phyloP scores from a whole-genome alignment of 2,888 invertebrate species.

The Plagiodera versicolora region DNA sequence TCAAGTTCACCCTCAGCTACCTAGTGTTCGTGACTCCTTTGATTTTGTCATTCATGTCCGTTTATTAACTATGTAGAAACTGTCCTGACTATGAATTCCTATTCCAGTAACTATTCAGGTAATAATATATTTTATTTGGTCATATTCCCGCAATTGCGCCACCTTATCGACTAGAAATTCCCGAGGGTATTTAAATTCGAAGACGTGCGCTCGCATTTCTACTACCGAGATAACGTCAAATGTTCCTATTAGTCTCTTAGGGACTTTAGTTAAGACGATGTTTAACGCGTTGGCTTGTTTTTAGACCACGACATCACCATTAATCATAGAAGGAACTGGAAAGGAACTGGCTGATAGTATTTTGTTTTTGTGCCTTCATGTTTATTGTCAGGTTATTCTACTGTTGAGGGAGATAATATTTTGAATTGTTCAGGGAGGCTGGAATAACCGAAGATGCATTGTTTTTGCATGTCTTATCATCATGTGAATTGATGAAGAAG shows the following conservation, averaged over 20 bases:
- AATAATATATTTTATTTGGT: slow-evolving; percentile 52
- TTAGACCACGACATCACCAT: slow-evolving; percentile 35
- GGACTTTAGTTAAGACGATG: slow-evolving; percentile 45
- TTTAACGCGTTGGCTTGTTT: slow-evolving; percentile 35
- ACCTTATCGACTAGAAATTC: slow-evolving; percentile 51
- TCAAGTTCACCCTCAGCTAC: slow-evolving; percentile 15
- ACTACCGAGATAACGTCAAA: slow-evolving; percentile 52
- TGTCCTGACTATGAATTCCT: slow-evolving; percentile 48
- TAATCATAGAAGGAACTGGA: slow-evolving; percentile 29
- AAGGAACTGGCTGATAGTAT: slow-evolving; percentile 29
- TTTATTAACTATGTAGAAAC: slow-evolving; percentile 42
- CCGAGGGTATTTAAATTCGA: slow-evolving; percentile 52
- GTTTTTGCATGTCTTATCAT: background rate
- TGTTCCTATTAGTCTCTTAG: slow-evolving; percentile 51
- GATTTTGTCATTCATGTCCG: slow-evolving; percentile 35
- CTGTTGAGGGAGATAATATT: slow-evolving; percentile 33
- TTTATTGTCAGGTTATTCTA: slow-evolving; percentile 29
- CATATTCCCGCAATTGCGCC: slow-evolving; percentile 46
- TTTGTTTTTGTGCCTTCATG: slow-evolving; percentile 33
- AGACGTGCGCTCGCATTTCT: slow-evolving; percentile 51
- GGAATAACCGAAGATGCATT: background rate
- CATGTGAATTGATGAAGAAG: too few species aligned
- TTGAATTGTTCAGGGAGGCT: slow-evolving; percentile 17
- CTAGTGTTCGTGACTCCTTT: slow-evolving; percentile 31
- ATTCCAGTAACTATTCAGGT: slow-evolving; percentile 50